These are phyloP conservation scores for Okamejei kenojei DNA, from an alignment of 2,797 vertebrate genomes.

Conservation along the genomic window DNA sequence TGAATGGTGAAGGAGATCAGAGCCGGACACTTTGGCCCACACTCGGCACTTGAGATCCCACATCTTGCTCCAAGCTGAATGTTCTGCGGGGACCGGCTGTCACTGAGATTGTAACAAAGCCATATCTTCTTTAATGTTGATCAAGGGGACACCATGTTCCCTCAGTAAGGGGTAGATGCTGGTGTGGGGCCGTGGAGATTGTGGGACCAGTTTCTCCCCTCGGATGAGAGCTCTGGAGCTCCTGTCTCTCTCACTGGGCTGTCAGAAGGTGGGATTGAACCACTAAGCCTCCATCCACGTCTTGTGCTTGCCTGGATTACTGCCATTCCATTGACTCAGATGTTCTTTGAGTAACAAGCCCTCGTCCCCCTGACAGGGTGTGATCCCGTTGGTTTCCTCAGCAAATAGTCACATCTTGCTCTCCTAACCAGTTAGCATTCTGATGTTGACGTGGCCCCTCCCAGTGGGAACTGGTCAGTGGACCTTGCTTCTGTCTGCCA, in stretches of 20 bases:
- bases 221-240: neutral
- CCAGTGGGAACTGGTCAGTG: neutral
- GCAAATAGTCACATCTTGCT: neutral
- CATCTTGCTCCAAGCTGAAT: too few relatives aligned
- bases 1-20: too few relatives aligned
- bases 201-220: neutral
- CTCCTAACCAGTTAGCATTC: neutral
- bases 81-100: too few relatives aligned
- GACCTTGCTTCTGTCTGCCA: neutral
- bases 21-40: too few relatives aligned
- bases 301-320: neutral
- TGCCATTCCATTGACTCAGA: neutral
- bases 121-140: too few relatives aligned
- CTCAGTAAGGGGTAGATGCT: neutral
- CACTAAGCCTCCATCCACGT: neutral
- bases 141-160: too few relatives aligned
- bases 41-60: too few relatives aligned
- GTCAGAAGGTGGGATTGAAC: neutral
- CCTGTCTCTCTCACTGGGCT: neutral
- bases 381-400: neutral
- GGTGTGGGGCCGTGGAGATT: neutral
- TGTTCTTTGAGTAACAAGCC: neutral
- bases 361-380: neutral
- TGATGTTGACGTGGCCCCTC: neutral
- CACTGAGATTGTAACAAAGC: too few relatives aligned